phyloP scores from a whole-genome alignment of 2,113 vertebrate species.

The Hystrix brachyura region DNA sequence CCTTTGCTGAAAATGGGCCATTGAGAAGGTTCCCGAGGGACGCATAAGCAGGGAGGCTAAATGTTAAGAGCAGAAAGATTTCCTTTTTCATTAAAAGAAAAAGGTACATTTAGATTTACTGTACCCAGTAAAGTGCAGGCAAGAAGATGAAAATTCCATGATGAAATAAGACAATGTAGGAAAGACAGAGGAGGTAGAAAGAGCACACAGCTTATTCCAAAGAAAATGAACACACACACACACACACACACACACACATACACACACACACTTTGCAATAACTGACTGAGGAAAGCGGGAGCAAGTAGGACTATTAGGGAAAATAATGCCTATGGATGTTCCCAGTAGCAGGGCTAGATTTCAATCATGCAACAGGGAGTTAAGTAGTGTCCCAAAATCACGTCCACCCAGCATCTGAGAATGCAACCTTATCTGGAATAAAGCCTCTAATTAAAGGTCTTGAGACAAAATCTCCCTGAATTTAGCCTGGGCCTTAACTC shows the following conservation, averaged over 20 bases:
- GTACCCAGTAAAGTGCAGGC: slow-evolving; percentile 3
- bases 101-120: slow-evolving; percentile 46
- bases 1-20: slow-evolving; percentile 12
- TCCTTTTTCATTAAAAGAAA: slow-evolving; percentile 67
- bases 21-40: background rate
- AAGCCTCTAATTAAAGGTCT: background rate
- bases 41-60: background rate
- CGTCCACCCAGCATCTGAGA: background rate
- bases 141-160: slow-evolving; percentile 39
- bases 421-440: background rate
- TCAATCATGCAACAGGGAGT: background rate
- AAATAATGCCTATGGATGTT: background rate
- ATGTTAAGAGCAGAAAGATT: background rate
- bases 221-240: background rate
- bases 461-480: background rate
- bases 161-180: slow-evolving; percentile 50
- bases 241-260: background rate
- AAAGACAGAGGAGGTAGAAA: background rate
- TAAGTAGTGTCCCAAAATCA: background rate
- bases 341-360: background rate
- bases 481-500: background rate
- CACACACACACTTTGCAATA: background rate
- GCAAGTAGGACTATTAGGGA: background rate
- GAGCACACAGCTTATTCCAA: background rate
- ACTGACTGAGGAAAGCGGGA: slow-evolving; percentile 35